Base-by-base conservation (phyloP, 2,797 vertebrate genomes). In the Tangara arthus region DNA sequence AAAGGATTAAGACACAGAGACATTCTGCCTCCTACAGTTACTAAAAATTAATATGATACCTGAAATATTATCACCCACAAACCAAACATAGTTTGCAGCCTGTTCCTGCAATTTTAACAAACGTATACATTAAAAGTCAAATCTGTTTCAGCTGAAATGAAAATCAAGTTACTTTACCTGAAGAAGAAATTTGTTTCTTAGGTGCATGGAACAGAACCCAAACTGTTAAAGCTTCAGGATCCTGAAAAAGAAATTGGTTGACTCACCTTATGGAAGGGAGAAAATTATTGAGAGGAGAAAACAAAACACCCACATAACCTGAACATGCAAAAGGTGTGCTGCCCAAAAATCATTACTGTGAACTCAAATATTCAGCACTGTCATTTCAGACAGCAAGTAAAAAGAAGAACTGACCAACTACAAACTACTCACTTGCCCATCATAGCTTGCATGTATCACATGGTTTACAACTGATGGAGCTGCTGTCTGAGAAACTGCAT, bases 191-290 rank as follows among this genome's bases (percentile, higher is more conserved):
- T 94, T 97, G 98, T 87, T 98, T 99, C 95, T 98, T 98, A 73
- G 99, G 99, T 41, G 99, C 98, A 89, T 98, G 98, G 94, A 99
- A 99, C 89, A 98, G 97, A 97, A 99, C 97, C 99, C 99, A 99
- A 92, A 99, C 97, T 71, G 98, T 97, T 93, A 99, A 97, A 97
- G 97, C 97, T 95, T 99, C 98, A 90, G 98, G 98, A 97, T 98
- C 99, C 99, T 99, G 61, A 84, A 95, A 87, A 91, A 76, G 12
- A 93, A 70, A 59, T 65, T 60, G 34, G 12, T 75, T 85, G 46
- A 61, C 32, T 92, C 5, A 39, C 18, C 7, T 81, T n/a, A 83
- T 0, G 2, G 11, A 3, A 41, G 14, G 20, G 9, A 77, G 2
- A 64, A 16, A 87, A 77, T 22, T 66, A 66, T 6, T 65, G 39